phyloP scores from a whole-genome alignment of 2,888 invertebrate species.

The Thumatha senex region DNA sequence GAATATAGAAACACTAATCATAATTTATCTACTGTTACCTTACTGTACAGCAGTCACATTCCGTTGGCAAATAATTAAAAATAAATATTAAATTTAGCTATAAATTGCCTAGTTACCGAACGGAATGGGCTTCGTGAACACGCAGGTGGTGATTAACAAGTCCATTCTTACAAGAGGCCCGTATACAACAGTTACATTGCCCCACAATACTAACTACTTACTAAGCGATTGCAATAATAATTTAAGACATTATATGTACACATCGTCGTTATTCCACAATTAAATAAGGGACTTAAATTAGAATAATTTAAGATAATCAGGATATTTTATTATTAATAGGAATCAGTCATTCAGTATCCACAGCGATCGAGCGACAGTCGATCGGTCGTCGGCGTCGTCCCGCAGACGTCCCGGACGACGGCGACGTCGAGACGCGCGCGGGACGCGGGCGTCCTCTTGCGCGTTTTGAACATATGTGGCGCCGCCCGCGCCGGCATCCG shows the following conservation, averaged over 20 bases:
- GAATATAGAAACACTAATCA: conserved; percentile 54
- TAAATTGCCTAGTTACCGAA: conserved; percentile 80
- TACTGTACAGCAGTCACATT: conserved; percentile 81
- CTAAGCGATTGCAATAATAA: conserved; percentile 79
- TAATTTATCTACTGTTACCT: conserved; percentile 65
- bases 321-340: conserved; percentile 75
- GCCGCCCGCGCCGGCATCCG: conserved; percentile 17
- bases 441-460: conserved; percentile 24
- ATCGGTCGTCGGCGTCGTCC: conserved; percentile 59
- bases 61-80: conserved; percentile 78
- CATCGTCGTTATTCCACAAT: conserved; percentile 68
- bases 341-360: conserved; percentile 78
- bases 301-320: conserved; percentile 78
- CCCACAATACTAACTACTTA: conserved; percentile 64
- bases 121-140: conserved; percentile 81
- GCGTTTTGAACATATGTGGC: neutral
- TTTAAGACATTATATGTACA: conserved; percentile 79
- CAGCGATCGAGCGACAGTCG: conserved; percentile 60
- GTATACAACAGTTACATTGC: conserved; percentile 54
- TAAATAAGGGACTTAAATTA: conserved; percentile 76
- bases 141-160: conserved; percentile 81
- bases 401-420: conserved; percentile 38
- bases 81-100: conserved; percentile 78
- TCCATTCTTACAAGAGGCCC: conserved; percentile 73
- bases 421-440: conserved; percentile 22